phyloP scores from a whole-genome alignment of 2,797 vertebrate species.

The Premnoplex brunnescens region DNA sequence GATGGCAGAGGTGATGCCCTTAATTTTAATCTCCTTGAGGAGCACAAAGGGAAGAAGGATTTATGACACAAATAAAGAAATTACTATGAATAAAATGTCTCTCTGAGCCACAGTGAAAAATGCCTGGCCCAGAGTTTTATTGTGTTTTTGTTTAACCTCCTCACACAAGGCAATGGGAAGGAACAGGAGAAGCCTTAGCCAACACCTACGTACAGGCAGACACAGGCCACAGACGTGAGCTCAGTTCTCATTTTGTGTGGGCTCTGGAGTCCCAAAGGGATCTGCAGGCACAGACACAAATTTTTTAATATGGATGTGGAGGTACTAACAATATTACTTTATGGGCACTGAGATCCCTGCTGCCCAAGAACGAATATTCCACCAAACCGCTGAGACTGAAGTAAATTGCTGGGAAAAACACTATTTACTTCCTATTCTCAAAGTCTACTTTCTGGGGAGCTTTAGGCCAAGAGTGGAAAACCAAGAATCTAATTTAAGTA shows the following conservation, averaged over 20 bases:
- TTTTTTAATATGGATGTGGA: conserved; percentile 32
- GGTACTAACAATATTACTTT: conserved; percentile 32
- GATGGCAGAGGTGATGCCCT: conserved; percentile 46
- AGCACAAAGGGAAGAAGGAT: conserved; percentile 35
- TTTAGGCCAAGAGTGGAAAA: not conserved
- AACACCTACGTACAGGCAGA: not conserved
- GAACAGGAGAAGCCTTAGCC: not conserved
- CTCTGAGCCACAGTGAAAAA: conserved; percentile 37
- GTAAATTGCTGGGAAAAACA: not conserved
- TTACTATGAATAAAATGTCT: conserved; percentile 42
- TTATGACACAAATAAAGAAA: conserved; percentile 52
- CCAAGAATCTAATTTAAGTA: not conserved
- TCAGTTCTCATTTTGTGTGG: not conserved
- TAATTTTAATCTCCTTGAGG: conserved; percentile 47
- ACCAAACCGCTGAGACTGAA: not conserved
- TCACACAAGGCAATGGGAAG: not conserved
- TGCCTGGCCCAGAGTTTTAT: conserved; percentile 18
- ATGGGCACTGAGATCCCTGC: not conserved
- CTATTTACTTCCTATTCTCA: not conserved
- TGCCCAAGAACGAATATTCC: conserved; percentile 33
- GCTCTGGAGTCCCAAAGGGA: not conserved
- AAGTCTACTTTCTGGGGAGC: not conserved
- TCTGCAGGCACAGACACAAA: not conserved
- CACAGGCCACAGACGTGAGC: not conserved
- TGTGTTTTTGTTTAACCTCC: conserved; percentile 52